Evolutionary conservation across 2,888 invertebrate genomes (phyloP).

Genomic region (Auanema freiburgensis): DNA sequence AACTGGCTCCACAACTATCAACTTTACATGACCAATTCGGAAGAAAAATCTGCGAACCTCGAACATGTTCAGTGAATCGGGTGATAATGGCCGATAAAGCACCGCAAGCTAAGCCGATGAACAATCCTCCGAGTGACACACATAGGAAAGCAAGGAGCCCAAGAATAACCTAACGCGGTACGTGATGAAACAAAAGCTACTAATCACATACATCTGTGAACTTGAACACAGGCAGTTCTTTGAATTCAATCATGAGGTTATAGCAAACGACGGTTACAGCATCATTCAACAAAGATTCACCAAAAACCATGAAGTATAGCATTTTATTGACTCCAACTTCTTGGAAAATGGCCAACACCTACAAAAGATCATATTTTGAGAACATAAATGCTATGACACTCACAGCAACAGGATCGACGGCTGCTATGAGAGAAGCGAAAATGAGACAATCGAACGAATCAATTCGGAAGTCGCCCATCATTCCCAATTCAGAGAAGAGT

Average conservation of each 20-base stretch:
- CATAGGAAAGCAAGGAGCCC: conserved; percentile 69
- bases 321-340: conserved; percentile 70
- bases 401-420: conserved; percentile 72
- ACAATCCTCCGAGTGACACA: conserved; percentile 68
- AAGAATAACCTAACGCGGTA: conserved; percentile 63
- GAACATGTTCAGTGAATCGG: conserved; percentile 62
- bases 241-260: conserved; percentile 68
- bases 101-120: conserved; percentile 69
- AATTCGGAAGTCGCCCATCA: conserved; percentile 55
- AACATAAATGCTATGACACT: conserved; percentile 41
- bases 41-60: conserved; percentile 54
- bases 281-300: conserved; percentile 71
- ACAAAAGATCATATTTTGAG: background rate
- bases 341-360: conserved; percentile 60
- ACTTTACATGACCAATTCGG: background rate
- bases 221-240: conserved; percentile 50
- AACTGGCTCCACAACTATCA: conserved; percentile 70
- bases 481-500: conserved; percentile 36
- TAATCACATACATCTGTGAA: conserved; percentile 51
- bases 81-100: conserved; percentile 67
- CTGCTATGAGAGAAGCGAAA: conserved; percentile 70
- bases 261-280: conserved; percentile 71
- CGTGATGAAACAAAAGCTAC: background rate
- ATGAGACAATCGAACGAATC: conserved; percentile 65
- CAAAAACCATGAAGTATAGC: conserved; percentile 71